Evolutionary conservation across 2,888 invertebrate species (phyloP).

Genomic region (Diloba caeruleocephala): DNA sequence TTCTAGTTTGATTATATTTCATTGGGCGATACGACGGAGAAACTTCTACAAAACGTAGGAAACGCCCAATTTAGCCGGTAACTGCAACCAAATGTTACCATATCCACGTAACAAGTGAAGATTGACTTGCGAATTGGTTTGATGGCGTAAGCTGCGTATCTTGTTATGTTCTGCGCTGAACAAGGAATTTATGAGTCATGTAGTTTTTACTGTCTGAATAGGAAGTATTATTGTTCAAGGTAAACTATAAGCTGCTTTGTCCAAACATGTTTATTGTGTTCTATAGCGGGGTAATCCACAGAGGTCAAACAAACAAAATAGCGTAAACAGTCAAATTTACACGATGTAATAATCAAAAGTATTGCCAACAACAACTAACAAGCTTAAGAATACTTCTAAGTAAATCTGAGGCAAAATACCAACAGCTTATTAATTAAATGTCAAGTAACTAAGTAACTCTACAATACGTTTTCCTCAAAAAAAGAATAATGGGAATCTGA

Average conservation of each 20-base stretch:
- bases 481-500: too few species aligned
- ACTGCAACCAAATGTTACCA: slow-evolving; percentile 85
- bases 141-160: slow-evolving; percentile 80
- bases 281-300: slow-evolving; percentile 33
- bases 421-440: too few species aligned
- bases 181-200: slow-evolving; percentile 70
- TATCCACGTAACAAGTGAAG: slow-evolving; percentile 82
- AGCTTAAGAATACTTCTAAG: too few species aligned
- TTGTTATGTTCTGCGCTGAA: slow-evolving; percentile 72
- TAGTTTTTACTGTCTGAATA: slow-evolving; percentile 62
- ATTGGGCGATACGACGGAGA: slow-evolving; percentile 54
- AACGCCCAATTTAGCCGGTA: slow-evolving; percentile 83
- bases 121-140: slow-evolving; percentile 81
- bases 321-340: background rate
- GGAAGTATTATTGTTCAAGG: slow-evolving; percentile 49
- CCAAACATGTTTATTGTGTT: slow-evolving; percentile 45
- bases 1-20: slow-evolving; percentile 68
- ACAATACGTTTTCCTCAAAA: too few species aligned
- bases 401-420: too few species aligned
- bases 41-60: slow-evolving; percentile 72
- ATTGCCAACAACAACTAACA: too few species aligned
- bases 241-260: slow-evolving; percentile 39
- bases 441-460: too few species aligned
- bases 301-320: slow-evolving; percentile 19
- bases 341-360: background rate